Conservation (phyloP, 2,888 invertebrate species). For the Luperina testacea region DNA sequence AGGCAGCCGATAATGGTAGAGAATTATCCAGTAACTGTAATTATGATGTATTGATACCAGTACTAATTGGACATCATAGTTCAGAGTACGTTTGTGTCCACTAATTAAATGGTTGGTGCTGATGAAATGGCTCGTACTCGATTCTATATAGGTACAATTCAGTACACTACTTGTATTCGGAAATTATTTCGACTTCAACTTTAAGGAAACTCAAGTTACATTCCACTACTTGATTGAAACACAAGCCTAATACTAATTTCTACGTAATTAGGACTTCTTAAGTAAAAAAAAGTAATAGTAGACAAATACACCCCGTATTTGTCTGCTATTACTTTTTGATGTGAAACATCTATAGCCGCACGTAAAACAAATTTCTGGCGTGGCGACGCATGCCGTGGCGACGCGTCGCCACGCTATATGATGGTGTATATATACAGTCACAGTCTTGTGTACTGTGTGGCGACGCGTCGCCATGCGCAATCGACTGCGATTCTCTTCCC, state of each 20-base stretch:
- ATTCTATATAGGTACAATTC: neutral
- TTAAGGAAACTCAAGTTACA: neutral
- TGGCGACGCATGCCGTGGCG: no score
- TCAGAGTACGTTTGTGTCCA: neutral
- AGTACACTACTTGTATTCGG: neutral
- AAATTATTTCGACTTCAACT: neutral
- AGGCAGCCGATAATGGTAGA: constrained; percentile 7
- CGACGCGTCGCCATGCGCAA: no score
- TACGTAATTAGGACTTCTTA: neutral
- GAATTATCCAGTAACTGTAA: constrained; percentile 13
- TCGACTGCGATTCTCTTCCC: no score
- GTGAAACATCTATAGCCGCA: no score
- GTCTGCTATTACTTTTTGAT: neutral
- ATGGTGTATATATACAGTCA: no score
- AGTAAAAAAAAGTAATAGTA: no score
- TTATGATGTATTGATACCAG: constrained; percentile 7
- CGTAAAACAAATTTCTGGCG: no score
- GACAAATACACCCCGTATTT: no score
- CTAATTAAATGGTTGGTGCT: neutral
- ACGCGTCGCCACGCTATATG: no score
- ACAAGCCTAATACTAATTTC: neutral
- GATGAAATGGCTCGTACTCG: neutral
- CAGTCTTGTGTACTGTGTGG: no score
- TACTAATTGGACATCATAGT: neutral
- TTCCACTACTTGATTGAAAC: neutral